Base-by-base conservation (phyloP, 2,113 vertebrate species). In the Onychorhynchus coronatus region DNA sequence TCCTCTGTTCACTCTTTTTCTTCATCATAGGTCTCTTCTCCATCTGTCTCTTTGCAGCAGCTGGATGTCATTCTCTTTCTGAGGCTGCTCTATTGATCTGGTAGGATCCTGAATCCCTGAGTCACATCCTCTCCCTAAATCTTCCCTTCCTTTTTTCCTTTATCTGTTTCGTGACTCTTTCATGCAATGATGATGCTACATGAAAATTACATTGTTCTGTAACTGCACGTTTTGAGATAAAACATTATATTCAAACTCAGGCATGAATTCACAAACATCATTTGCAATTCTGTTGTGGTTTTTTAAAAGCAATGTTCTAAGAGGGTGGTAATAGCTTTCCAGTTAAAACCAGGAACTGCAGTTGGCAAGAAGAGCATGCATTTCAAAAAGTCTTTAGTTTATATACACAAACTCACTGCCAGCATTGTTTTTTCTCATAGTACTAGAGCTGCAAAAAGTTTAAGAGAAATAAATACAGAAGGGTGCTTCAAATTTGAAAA, bases 91-190 rank as follows among this genome's bases (percentile, higher is more conserved):
- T 71, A 70, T 96, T 7, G 5, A 76, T 94, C 83, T 95, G 68
- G 56, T 95, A 84, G 44, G 58, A 81, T 91, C 85, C 59, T 30
- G 68, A 95, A 88, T 53, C 86, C 89, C 24, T 71, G 89, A 97
- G 73, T 96, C 96, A 97, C 68, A 91, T 96, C 88, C 84, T 97
- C 37, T 95, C 65, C 68, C 79, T 94, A 93, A 95, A 93, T 95
- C 74, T 95, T 94, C 22, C 61, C 31, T 65, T 74, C 49, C 11
- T 91, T 94, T 96, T 91, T 82, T 79, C 84, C 82, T 88, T 95
- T 52, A 63, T 96, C 76, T 95, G 50, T 91, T 93, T 91, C 50
- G 9, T 59, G 39, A 81, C 53, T 94, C 55, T 94, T 67, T 37
- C 1, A 9, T 33, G 7, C 55, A 68, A 83, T 65, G 77, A 96